phyloP scores from a whole-genome alignment of 2,888 invertebrate genomes.

The Lasiommata megera region DNA sequence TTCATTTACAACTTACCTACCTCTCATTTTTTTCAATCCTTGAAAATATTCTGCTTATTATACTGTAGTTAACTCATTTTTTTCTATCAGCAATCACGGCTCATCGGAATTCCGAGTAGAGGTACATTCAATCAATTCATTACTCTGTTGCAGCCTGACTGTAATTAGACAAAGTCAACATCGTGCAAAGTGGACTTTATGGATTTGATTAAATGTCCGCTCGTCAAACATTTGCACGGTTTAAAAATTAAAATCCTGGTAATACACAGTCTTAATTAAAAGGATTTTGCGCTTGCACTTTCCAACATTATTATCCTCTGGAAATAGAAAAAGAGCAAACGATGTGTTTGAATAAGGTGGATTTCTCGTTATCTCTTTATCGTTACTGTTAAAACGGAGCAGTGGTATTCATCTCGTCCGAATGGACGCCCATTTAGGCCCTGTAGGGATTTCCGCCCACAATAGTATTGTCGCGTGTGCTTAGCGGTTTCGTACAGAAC shows the following conservation, averaged over 20 bases:
- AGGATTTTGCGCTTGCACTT: not conserved
- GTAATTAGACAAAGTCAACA: constrained; percentile 70
- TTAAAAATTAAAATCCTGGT: constrained; percentile 21
- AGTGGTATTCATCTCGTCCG: too few species aligned
- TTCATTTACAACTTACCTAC: too few species aligned
- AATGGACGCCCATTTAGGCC: too few species aligned
- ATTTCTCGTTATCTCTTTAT: not conserved
- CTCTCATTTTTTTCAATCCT: too few species aligned
- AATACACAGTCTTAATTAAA: constrained; percentile 7
- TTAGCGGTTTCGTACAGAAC: too few species aligned
- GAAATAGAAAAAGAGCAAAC: not conserved
- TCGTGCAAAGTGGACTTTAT: constrained; percentile 48
- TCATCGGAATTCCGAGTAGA: not conserved
- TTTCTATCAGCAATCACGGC: not conserved
- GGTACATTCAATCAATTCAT: constrained; percentile 41
- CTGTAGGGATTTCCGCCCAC: too few species aligned
- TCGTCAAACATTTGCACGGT: constrained; percentile 23
- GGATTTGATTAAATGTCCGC: constrained; percentile 43
- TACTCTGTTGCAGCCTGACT: constrained; percentile 61
- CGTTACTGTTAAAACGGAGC: too few species aligned
- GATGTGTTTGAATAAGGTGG: not conserved
- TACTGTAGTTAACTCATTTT: not conserved
- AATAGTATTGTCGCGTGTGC: too few species aligned
- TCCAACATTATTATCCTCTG: not conserved
- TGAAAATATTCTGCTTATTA: too few species aligned